A percentile compares a stretch with the other conserved stretches of the same genome.
Evolutionary conservation across 2,888 invertebrate genomes (phyloP).

Genomic region (Uloborus plumipes): DNA sequence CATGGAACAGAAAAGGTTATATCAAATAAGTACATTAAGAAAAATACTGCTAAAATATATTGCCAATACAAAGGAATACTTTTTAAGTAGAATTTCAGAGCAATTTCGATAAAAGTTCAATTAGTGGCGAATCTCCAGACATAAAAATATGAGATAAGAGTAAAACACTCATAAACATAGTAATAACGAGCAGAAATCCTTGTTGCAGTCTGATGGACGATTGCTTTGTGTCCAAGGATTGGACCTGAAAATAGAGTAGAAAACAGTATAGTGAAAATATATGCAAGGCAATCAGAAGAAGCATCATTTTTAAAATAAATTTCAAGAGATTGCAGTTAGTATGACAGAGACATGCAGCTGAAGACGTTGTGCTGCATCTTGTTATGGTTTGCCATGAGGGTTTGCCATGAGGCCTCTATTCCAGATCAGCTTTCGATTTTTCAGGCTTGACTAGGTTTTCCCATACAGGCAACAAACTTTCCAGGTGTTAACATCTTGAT

Average conservation of each 20-base stretch:
- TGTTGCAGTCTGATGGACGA: constrained; percentile 27
- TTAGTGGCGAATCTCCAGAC: constrained; percentile 2
- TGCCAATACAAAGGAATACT: not conserved
- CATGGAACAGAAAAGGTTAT: too few species aligned
- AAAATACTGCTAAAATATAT: not conserved
- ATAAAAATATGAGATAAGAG: constrained; percentile 17
- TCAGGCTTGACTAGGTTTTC: too few species aligned
- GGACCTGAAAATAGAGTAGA: constrained; percentile 18
- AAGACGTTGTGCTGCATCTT: too few species aligned
- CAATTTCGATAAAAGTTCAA: not conserved
- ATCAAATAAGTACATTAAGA: not conserved
- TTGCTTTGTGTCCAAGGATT: constrained; percentile 34
- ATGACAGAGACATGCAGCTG: too few species aligned
- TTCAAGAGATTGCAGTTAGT: too few species aligned
- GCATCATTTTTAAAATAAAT: too few species aligned
- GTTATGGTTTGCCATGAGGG: too few species aligned
- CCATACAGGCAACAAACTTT: too few species aligned
- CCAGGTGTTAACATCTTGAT: too few species aligned
- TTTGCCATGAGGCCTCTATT: too few species aligned
- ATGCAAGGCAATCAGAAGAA: too few species aligned
- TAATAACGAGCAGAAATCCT: constrained; percentile 15
- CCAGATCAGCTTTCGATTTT: too few species aligned
- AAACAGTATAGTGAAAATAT: not conserved
- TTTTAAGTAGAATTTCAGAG: not conserved
- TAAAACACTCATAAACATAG: constrained; percentile 15